Base-by-base conservation (phyloP, 1,140 invertebrate genomes). In the Bactericera cockerelli region DNA sequence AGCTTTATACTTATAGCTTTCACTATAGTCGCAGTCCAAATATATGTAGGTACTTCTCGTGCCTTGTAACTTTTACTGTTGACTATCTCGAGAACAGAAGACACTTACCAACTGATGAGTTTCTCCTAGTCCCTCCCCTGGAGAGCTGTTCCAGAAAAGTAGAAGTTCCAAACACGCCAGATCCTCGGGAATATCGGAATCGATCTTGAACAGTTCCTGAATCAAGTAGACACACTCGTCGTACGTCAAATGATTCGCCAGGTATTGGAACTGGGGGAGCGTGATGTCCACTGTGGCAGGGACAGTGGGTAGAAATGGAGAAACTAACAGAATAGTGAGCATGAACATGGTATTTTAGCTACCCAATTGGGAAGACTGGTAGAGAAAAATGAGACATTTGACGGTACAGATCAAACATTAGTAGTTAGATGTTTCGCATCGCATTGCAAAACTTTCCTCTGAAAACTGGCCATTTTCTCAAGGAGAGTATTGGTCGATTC, bases 131-230 rank as follows among this genome's bases (percentile, higher is more conserved):
- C 42, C 42, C 42, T 49, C 42, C n/a, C 19, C 22, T 6, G 42
- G 42, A 6, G 42, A 49, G 19, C 42, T 49, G 42, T 49, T 49
- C 42, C 42, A 49, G 19, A 49, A 49, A 4, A 49, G 42, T 6
- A 49, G 42, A 4, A 49, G n/a, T 19, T 49, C 22, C 22, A 49
- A 49, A 49, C 42, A 49, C 4, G 42, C 6, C 42, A 49, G 19
- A 49, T 49, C n/a, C 19, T 49, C 42, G 22, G 42, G 42, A 49
- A 49, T 49, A 49, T 49, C 42, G 3, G 42, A 49, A 49, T 49
- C 42, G 22, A 49, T 49, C 19, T n/a, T 49, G 42, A 49, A 49
- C 22, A 49, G 19, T 49, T 49, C n/a, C 22, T 49, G 42, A 19
- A 22, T 49, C n/a, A 49, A 49, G 4, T 6, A 22, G n/a, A 49